Percentiles rank a stretch among this genome's conserved stretches.
Evolutionary conservation across 2,113 vertebrate genomes (phyloP).

Genomic region (sheep (Ovis aries)): ARS-UI_Ramb_v3.0 NC_056070.1:46838001-46838500

Average conservation of each 20-base stretch:
- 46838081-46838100: not conserved
- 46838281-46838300: not conserved
- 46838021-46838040: not conserved
- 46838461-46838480: not conserved
- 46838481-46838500: not conserved
- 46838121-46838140: not conserved
- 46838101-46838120: not conserved
- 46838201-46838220: not conserved
- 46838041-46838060: not conserved
- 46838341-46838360: not conserved
- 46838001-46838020: not conserved
- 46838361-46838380: not conserved
- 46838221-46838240: not conserved
- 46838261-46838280: too few species aligned
- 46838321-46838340: not conserved
- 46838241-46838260: not conserved
- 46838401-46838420: not conserved
- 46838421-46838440: not conserved
- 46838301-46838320: not conserved
- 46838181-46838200: not conserved
- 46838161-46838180: not conserved
- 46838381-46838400: too few species aligned
- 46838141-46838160: not conserved
- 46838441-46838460: not conserved
- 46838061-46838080: not conserved